A percentile compares a stretch with the other conserved stretches of the same genome.
phyloP scores from a whole-genome alignment of 2,888 invertebrate genomes.

The Melanostoma mellinum region DNA sequence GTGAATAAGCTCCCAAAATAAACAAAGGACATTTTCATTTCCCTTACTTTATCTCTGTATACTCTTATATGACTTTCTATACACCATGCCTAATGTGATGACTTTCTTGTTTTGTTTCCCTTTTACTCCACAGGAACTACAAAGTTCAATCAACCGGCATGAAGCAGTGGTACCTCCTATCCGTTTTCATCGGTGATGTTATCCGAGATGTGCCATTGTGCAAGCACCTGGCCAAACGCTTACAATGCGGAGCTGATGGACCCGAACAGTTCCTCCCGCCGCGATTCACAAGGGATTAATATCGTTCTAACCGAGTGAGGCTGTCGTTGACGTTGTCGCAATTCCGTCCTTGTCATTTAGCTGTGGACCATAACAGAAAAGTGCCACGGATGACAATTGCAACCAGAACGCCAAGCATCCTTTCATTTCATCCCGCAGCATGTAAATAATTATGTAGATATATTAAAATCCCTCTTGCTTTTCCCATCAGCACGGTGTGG shows the following conservation, averaged over 20 bases:
- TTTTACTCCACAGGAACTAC: slow-evolving; percentile 86
- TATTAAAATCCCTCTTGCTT: slow-evolving; percentile 66
- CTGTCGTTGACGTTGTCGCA: slow-evolving; percentile 35
- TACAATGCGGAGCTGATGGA: slow-evolving; percentile 83
- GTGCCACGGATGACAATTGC: slow-evolving; percentile 59
- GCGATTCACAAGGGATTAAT: slow-evolving; percentile 67
- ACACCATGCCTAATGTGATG: slow-evolving; percentile 61
- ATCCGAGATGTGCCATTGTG: slow-evolving; percentile 91
- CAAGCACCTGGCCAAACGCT: slow-evolving; percentile 89
- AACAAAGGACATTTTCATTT: slow-evolving; percentile 18
- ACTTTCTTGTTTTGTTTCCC: slow-evolving; percentile 53
- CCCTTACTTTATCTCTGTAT: slow-evolving; percentile 2
- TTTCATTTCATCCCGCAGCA: slow-evolving; percentile 59
- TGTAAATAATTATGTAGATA: slow-evolving; percentile 74
- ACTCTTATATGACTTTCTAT: not conserved
- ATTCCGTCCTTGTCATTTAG: slow-evolving; percentile 33
- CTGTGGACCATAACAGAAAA: slow-evolving; percentile 26
- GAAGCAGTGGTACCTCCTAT: slow-evolving; percentile 92
- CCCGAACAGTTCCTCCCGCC: slow-evolving; percentile 78
- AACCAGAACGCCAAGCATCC: slow-evolving; percentile 60
- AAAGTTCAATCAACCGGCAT: slow-evolving; percentile 88
- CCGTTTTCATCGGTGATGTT: slow-evolving; percentile 93
- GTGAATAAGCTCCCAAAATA: slow-evolving; percentile 46
- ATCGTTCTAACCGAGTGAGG: slow-evolving; percentile 50
- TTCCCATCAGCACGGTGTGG: not conserved